Evolutionary conservation across 2,888 invertebrate species (phyloP), one percentile per base, ranked within the genome.

Genomic region (Agrochola lota): DNA sequence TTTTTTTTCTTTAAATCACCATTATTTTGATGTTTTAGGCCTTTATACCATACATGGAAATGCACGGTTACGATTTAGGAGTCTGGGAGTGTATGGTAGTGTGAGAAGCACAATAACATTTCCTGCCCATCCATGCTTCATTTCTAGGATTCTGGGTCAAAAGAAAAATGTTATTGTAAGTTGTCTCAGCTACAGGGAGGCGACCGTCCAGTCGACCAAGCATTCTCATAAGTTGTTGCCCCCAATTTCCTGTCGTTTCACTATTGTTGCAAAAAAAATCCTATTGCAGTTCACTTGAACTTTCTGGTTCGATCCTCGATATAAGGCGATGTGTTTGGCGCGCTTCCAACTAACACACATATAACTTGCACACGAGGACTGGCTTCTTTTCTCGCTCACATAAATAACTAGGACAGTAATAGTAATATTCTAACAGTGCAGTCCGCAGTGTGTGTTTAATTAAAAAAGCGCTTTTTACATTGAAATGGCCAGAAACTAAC

Each of bases 261-360:
- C 6, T 43, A 4, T 40, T n/a, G 17, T n/a, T 40, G n/a, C n/a
- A 12, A 30, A 46, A 67, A 46, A 23, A 15, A 52, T n/a, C 17
- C n/a, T 57, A 40, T 69, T 59, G 17, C 59, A 69, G 35, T 57
- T 69, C 11, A 12, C 17, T n/a, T 17, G n/a, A 69, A n/a, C 40
- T 69, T 69, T 20, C n/a, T 59, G 59, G 69, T n/a, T 69, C 20
- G 20, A 20, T 59, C n/a, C 59, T 59, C 60, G 20, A 40, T 59
- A 59, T 40, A 40, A 59, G 20, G 69, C n/a, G 59, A 59, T 69
- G 11, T n/a, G 1, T n/a, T 69, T 69, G 59, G 69, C 59, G 20
- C 4, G 7, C 3, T 9, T 68, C 68, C 68, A 57, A n/a, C 23
- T 11, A 11, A 17, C n/a, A n/a, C 35, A 69, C n/a, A 40, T 40